Percentiles rank a stretch among this genome's conserved stretches.
phyloP scores from a whole-genome alignment of 2,888 invertebrate genomes.

The Ganaspis brasiliensis region DNA sequence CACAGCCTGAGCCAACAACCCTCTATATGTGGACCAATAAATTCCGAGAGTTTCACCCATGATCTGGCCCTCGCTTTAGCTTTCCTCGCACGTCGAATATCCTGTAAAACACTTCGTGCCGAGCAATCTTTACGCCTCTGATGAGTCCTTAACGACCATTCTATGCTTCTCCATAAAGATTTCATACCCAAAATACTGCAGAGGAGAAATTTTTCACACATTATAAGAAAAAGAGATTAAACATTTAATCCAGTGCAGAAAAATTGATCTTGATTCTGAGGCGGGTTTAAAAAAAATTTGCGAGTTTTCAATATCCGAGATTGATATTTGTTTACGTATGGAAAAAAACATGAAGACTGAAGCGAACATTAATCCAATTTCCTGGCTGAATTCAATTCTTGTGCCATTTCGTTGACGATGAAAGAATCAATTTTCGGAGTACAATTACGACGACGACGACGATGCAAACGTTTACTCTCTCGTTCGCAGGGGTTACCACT shows the following conservation, averaged over 20 bases:
- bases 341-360: not conserved
- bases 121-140: slow-evolving; percentile 15
- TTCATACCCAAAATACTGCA: not conserved
- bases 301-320: not conserved
- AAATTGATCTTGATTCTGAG: not conserved
- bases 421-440: slow-evolving; percentile 43
- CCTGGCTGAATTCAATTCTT: slow-evolving; percentile 23
- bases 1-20: slow-evolving; percentile 67
- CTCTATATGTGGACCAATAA: slow-evolving; percentile 59
- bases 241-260: no score
- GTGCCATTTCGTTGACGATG: slow-evolving; percentile 33
- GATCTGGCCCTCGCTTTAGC: slow-evolving; percentile 49
- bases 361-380: slow-evolving; percentile 1
- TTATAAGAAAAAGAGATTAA: no score
- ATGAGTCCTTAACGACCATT: slow-evolving; percentile 21
- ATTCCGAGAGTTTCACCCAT: slow-evolving; percentile 54
- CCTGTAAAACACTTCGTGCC: slow-evolving; percentile 33
- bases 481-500: slow-evolving; percentile 61
- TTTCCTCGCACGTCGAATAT: slow-evolving; percentile 45
- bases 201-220: no score
- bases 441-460: slow-evolving; percentile 45
- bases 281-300: not conserved
- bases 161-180: not conserved
- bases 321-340: not conserved
- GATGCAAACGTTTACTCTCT: slow-evolving; percentile 58